Percentiles rank a stretch among this genome's conserved stretches.
Evolutionary conservation across 2,888 invertebrate species (phyloP).

Genomic region (Spodoptera exigua): DNA sequence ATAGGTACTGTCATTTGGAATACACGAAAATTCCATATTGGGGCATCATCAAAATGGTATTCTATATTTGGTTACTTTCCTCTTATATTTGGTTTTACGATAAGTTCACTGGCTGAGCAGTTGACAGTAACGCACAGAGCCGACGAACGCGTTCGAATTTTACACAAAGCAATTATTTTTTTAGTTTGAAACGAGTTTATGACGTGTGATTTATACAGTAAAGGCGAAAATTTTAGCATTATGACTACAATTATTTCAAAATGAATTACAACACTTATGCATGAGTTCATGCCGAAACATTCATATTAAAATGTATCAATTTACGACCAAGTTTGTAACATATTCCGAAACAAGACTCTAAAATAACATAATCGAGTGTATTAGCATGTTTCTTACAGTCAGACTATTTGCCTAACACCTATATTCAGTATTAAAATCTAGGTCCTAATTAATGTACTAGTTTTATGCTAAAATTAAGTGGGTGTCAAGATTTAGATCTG

Average conservation of each 20-base stretch:
- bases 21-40: no score
- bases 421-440: slow-evolving; percentile 26
- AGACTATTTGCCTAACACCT: slow-evolving; percentile 6
- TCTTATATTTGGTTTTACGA: no score
- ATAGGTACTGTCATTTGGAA: no score
- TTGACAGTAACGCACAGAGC: no score
- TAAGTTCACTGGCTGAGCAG: no score
- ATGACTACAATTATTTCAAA: background rate
- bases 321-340: slow-evolving; percentile 24
- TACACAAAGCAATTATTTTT: no score
- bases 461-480: slow-evolving; percentile 52
- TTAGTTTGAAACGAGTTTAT: no score
- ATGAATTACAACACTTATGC: background rate
- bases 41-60: no score
- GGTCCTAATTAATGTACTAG: slow-evolving; percentile 49
- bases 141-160: no score
- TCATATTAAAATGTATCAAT: slow-evolving; percentile 18
- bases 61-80: no score
- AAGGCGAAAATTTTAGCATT: no score
- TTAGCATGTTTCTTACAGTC: slow-evolving; percentile 37
- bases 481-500: slow-evolving; percentile 47
- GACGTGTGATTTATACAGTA: no score
- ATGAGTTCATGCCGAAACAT: background rate
- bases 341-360: slow-evolving; percentile 23
- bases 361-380: slow-evolving; percentile 29